Base-by-base conservation (phyloP, 2,888 invertebrate genomes). In the Drosophila anceps region DNA sequence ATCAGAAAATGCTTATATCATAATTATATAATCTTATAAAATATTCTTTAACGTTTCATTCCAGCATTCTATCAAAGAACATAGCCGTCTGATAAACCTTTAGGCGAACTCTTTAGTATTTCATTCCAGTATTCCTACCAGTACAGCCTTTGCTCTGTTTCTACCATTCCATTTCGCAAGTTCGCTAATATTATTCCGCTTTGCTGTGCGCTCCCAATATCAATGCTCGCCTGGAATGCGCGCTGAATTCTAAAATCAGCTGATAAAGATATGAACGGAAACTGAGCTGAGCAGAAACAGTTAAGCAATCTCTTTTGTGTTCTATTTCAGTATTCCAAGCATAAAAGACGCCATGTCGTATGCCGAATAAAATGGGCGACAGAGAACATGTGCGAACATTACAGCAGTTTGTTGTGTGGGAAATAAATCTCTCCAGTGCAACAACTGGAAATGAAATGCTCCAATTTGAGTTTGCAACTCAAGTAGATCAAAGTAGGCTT, bases 261-360 rank as follows among this genome's bases (percentile, higher is more conserved):
- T 29, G 54, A 55, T 55, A 8, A 18, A 55, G 54, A 55, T 55
- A 55, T 18, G 37, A 27, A n/a, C n/a, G 15, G n/a, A 29, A 24
- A 39, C 39, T 8, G n/a, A 18, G 18, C 54, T 29, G 39, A 2
- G 29, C n/a, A n/a, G 37, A 7, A 27, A 29, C 8, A 8, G 18
- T 29, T 39, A 31, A n/a, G 31, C 43, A 43, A 44, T 57, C 43
- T n/a, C 24, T 44, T 58, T 44, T 18, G 24, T 44, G 58, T 58
- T 58, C 33, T 44, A 35, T 46, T 58, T 35, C 58, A 58, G 33
- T 35, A 58, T 44, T 44, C 44, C 44, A 24, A 13, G 57, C 43
- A 44, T 20, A n/a, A 20, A 31, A 20, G 31, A 18, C 10, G 37
- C 24, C n/a, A 35, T 33, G 33, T 24, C 35, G 37, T n/a, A n/a